Evolutionary conservation across 2,888 invertebrate species (phyloP).

Genomic region (Agyllia agylla): DNA sequence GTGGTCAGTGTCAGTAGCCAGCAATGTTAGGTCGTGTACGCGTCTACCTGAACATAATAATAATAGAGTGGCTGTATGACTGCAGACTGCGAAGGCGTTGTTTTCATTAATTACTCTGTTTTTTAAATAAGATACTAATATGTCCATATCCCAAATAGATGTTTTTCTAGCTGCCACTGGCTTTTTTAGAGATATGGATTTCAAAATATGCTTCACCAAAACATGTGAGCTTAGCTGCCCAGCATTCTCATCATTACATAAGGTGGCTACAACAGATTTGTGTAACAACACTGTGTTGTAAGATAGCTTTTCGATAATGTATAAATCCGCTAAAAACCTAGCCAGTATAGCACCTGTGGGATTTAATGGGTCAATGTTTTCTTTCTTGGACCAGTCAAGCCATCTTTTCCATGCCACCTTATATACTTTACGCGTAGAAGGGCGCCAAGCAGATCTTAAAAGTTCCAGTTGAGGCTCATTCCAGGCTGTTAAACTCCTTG

Average conservation of each 20-base stretch:
- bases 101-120: no score
- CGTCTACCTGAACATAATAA: no score
- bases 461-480: not conserved
- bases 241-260: not conserved
- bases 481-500: not conserved
- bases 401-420: slow-evolving; percentile 30
- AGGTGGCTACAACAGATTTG: not conserved
- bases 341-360: not conserved
- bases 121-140: no score
- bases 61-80: no score
- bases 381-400: not conserved
- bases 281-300: not conserved
- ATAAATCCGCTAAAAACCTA: not conserved
- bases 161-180: no score
- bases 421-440: slow-evolving; percentile 7
- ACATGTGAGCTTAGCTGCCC: not conserved
- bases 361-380: not conserved
- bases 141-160: no score
- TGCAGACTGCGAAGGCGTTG: no score
- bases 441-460: not conserved
- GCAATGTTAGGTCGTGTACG: no score
- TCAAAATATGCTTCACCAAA: slow-evolving; percentile 52
- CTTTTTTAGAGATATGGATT: slow-evolving; percentile 29
- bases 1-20: no score
- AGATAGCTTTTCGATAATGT: not conserved